These are phyloP conservation scores for Malurus alboscapulatus DNA, from an alignment of 2,113 vertebrate genomes.

Conservation along the genomic window DNA sequence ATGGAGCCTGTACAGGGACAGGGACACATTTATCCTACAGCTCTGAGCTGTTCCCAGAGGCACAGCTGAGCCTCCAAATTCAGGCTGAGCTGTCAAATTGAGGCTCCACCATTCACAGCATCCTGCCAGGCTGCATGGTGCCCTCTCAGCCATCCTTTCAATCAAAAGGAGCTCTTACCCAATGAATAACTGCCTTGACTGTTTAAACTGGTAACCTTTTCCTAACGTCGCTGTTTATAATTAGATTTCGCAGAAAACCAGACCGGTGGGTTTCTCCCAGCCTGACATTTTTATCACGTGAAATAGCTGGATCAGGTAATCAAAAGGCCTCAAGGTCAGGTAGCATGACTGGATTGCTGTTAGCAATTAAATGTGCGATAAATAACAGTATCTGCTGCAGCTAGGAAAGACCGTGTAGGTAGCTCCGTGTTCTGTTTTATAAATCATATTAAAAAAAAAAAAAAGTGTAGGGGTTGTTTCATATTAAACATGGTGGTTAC, in stretches of 20 bases:
- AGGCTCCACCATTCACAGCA: background rate
- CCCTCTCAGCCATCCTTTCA: background rate
- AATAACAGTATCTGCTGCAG: constrained; percentile 24
- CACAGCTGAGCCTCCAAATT: background rate
- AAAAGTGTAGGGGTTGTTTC: constrained; percentile 38
- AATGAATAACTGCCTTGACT: background rate
- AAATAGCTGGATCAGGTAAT: constrained; percentile 56
- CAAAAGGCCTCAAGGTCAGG: constrained; percentile 40
- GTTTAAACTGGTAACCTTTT: constrained; percentile 6
- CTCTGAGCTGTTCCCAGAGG: background rate
- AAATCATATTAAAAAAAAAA: constrained; percentile 44
- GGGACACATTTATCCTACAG: rapidly evolving
- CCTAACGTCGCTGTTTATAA: constrained; percentile 17
- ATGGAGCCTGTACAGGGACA: background rate
- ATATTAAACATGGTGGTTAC: constrained; percentile 54
- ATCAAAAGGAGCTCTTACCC: background rate
- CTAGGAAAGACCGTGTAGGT: constrained; percentile 43
- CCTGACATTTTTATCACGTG: constrained; percentile 43
- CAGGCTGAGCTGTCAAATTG: background rate
- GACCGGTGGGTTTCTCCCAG: background rate
- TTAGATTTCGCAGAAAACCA: constrained; percentile 49
- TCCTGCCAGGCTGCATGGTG: background rate
- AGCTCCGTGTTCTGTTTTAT: constrained; percentile 57
- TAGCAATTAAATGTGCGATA: constrained; percentile 42
- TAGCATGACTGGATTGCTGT: constrained; percentile 44